Evolutionary conservation across 2,113 vertebrate genomes (phyloP).

Genomic region (Glareola pratincola): DNA sequence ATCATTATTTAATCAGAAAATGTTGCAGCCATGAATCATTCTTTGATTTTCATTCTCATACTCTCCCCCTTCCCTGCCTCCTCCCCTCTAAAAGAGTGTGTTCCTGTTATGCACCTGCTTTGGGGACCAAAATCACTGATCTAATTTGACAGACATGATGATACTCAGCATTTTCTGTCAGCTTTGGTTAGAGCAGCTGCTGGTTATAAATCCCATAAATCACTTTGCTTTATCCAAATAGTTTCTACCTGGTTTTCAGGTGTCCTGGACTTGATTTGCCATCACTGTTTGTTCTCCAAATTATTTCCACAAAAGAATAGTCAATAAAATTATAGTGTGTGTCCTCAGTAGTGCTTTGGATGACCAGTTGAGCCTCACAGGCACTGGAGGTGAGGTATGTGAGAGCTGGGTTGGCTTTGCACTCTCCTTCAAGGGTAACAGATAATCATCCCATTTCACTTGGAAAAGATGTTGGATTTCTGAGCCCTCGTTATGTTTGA

Average conservation of each 20-base stretch:
- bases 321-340: background rate
- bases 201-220: background rate
- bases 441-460: background rate
- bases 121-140: background rate
- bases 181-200: background rate
- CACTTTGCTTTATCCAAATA: background rate
- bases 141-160: background rate
- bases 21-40: background rate
- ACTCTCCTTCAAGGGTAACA: background rate
- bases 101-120: background rate
- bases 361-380: background rate
- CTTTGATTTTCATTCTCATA: background rate
- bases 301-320: background rate
- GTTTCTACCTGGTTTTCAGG: background rate
- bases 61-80: background rate
- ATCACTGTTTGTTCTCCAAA: background rate
- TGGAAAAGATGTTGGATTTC: background rate
- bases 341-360: background rate
- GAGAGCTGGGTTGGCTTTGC: background rate
- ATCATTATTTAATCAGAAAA: constrained; percentile 5
- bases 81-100: background rate
- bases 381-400: background rate
- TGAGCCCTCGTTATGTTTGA: background rate
- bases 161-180: background rate
- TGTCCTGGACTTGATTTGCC: background rate